Base-by-base conservation (phyloP, 2,797 vertebrate species). In the Hapalemur alaotrensis region DNA sequence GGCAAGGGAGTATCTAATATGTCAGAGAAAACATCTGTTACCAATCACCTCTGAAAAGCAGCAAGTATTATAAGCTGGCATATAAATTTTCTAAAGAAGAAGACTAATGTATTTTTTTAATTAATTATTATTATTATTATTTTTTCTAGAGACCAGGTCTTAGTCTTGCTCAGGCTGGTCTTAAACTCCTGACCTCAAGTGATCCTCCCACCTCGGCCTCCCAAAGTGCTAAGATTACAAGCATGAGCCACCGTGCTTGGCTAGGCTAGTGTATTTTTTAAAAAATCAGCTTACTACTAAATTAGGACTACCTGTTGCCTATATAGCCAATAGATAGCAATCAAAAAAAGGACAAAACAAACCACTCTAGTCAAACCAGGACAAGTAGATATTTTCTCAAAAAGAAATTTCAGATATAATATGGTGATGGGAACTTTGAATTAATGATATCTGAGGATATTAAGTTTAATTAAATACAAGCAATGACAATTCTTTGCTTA, bases 401-500 rank as follows among this genome's bases (percentile, higher is more conserved):
- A 43, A 91, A 70, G 3, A 59, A 95, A 88, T 54, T 93, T 93
- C 81, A 84, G 93, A 76, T 30, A 92, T 38, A 69, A 65, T 78
- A 22, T 69, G 38, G 22, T 78, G 14, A 25, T 43, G 54, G 48
- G 20, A 90, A 80, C 84, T 65, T 18, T 85, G 23, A 90, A 57
- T 57, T 75, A 93, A n/a, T 78, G 22, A 86, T 9, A 95, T 83
- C 14, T 85, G 25, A 88, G 54, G 41, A 82, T 84, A 87, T 50
- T 46, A 94, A 9, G 57, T 38, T 57, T 80, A 82, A 94, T 61
- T 79, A 67, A 25, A 76, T 63, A 76, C 7, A 86, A 65, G 32
- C 50, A 91, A 96, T 75, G 87, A 83, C 15, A 95, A 96, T 7
- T 95, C 88, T 97, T 93, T 90, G 2, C 73, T 96, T 90, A 78